Evolutionary conservation across 2,797 vertebrate genomes (phyloP), one percentile per base, ranked within the genome.

Genomic region (Labeo calbasu): DNA sequence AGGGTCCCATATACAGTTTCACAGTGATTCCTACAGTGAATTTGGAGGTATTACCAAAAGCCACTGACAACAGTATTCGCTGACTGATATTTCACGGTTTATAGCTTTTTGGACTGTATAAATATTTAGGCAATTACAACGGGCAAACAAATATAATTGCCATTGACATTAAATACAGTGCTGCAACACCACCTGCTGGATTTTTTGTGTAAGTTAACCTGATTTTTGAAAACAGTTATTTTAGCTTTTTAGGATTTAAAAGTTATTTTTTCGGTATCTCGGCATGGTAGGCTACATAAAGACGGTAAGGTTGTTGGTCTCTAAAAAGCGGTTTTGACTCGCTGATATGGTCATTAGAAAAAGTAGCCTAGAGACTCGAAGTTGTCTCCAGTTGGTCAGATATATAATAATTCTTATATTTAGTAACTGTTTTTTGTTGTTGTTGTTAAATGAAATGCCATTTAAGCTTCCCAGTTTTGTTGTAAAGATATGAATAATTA

Each of bases 101-200:
- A 14, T 8, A 55, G 53, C 17, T 66, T 36, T 66, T 71, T 25
- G 8, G 13, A 6, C 23, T 13, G 13, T 43, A 2, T 4, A 11
- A 21, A 6, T 14, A 12, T 46, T 12, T n/a, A 2, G 21, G 12
- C 36, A 14, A 23, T 14, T 23, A 14, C 1, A 28, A 3, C 0
- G 0, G 9, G 10, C 36, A 68, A 46, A 46, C 2, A 48, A 12
- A 48, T 50, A 66, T 36, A 19, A 32, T 66, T 66, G 7, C 2
- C 3, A 59, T 3, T 36, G 2, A 46, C 40, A 53, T 32, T 2
- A 9, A 75, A 36, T 19, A 48, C 57, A 77, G 40, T 23, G 57
- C 76, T 13, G 40, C 57, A 77, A 40, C 40, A 2, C 40, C 76
- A 48, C 76, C 57, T 48, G n/a, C n/a, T 63, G 76, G 50, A 55